Conservation (phyloP, 2,888 invertebrate species). For the Subacronicta megacephala region DNA sequence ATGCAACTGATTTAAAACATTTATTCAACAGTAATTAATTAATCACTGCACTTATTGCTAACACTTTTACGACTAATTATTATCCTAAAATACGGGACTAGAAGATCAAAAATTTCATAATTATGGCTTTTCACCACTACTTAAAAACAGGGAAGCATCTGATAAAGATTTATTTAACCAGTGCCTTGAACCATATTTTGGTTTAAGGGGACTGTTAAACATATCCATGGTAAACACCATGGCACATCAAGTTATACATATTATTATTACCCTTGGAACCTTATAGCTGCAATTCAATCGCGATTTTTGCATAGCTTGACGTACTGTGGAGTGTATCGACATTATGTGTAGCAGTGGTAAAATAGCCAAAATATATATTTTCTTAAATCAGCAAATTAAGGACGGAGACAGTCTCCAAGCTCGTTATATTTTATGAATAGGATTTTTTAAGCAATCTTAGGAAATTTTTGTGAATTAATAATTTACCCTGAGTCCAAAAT, state of each 20-base stretch:
- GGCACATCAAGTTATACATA: no score
- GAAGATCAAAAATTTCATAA: slow-evolving; percentile 65
- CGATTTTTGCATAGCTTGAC: no score
- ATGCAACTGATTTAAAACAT: slow-evolving; percentile 40
- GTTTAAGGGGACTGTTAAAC: neutral
- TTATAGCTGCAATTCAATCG: no score
- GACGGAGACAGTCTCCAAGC: slow-evolving; percentile 77
- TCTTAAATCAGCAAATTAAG: slow-evolving; percentile 70
- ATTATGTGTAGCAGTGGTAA: slow-evolving; percentile 29
- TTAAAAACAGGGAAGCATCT: slow-evolving; percentile 10
- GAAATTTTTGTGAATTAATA: slow-evolving; percentile 38
- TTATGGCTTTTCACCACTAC: slow-evolving; percentile 32
- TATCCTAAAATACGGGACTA: slow-evolving; percentile 77
- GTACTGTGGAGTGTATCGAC: no score
- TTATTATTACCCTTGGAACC: no score
- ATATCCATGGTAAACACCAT: no score
- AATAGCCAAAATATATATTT: slow-evolving; percentile 13
- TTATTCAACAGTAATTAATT: slow-evolving; percentile 37
- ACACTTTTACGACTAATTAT: slow-evolving; percentile 55
- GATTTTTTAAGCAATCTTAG: slow-evolving; percentile 35
- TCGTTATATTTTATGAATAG: slow-evolving; percentile 59
- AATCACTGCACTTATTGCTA: slow-evolving; percentile 61
- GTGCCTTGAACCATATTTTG: neutral
- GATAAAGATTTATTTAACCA: no score
- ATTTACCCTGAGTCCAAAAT: slow-evolving; percentile 64